Base-by-base conservation (phyloP, 2,888 invertebrate genomes). In the Chalcosyrphus nemorum region DNA sequence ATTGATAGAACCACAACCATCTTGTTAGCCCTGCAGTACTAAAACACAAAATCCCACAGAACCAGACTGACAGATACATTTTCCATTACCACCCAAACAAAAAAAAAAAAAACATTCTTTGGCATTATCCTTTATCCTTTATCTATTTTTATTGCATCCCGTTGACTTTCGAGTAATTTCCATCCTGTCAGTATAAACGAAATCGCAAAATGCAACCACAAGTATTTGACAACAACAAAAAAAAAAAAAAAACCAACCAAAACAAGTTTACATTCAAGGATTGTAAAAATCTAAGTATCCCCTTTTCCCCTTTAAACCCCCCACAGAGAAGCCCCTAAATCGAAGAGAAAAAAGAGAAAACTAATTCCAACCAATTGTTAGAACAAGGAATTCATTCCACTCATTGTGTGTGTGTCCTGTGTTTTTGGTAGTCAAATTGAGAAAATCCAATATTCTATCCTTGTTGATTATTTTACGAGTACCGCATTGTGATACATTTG, bases 401-500 rank as follows among this genome's bases (percentile, higher is more conserved):
- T 54, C 21, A 50, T 74, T 68, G 47, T 63, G 43, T 63, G 43
- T 68, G 41, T 59, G 63, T 50, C 54, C 50, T 41, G 43, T 66
- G n/a, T 24, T 66, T 76, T 84, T 57, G 59, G 43, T 56, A 65
- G 61, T 70, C 74, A 70, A 65, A 70, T 68, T 65, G 78, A 57
- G 70, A 63, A n/a, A 75, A 78, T 80, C 65, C 78, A 80, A 75
- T 75, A 59, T 75, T 63, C 63, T 41, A 57, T 74, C 57, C 65
- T 47, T 74, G 59, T 70, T 80, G 70, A 84, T 84, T 80, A 75
- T 74, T 84, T 80, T 80, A 75, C 70, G 74, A 84, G 70, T 63
- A 63, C 52, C 52, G 59, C 35, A 78, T 59, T 57, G 57, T 54
- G 50, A 32, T 29, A 43, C 19, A 66, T 59, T 80, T 66, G 72